These are phyloP conservation scores for Nomada fucata DNA, from an alignment of 2,888 invertebrate genomes.

Conservation along the genomic window DNA sequence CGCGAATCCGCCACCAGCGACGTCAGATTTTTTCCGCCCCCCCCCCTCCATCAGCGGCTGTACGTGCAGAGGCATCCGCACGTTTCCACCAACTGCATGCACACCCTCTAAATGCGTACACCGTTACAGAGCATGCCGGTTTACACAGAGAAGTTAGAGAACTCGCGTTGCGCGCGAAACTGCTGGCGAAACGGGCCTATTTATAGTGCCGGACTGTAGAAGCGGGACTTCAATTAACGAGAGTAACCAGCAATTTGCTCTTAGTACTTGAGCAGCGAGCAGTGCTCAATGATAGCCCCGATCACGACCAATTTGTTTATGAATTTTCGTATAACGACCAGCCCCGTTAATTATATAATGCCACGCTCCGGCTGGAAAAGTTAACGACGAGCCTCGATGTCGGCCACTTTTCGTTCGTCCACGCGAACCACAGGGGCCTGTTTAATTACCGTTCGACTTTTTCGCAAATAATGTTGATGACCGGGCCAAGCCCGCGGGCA, in stretches of 20 bases:
- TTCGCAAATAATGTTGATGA: conserved; percentile 28
- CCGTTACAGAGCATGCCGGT: no score
- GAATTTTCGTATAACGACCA: conserved; percentile 57
- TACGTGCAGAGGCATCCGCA: not conserved
- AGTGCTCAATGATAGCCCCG: conserved; percentile 48
- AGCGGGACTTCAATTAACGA: conserved; percentile 64
- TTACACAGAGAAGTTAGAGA: conserved; percentile 17
- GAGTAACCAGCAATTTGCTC: conserved; percentile 65
- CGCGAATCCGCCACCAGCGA: conserved; percentile 61
- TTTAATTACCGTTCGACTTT: conserved; percentile 41
- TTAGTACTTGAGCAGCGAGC: conserved; percentile 47
- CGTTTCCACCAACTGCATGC: conserved; percentile 29
- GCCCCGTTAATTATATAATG: conserved; percentile 54
- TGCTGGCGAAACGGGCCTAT: conserved; percentile 66
- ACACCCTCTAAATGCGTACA: not conserved
- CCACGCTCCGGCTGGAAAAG: conserved; percentile 45
- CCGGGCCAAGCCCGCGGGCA: not conserved
- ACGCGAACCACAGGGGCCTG: conserved; percentile 1
- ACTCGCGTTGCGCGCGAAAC: conserved; percentile 66
- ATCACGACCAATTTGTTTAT: conserved; percentile 61
- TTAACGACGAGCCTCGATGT: conserved; percentile 33
- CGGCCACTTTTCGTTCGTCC: conserved; percentile 28
- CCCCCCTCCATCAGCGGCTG: not conserved
- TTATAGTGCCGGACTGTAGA: conserved; percentile 63
- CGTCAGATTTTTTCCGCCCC: conserved; percentile 52